These are phyloP conservation scores for Eupeodes corollae DNA, from an alignment of 1,140 invertebrate species.

Conservation along the genomic window DNA sequence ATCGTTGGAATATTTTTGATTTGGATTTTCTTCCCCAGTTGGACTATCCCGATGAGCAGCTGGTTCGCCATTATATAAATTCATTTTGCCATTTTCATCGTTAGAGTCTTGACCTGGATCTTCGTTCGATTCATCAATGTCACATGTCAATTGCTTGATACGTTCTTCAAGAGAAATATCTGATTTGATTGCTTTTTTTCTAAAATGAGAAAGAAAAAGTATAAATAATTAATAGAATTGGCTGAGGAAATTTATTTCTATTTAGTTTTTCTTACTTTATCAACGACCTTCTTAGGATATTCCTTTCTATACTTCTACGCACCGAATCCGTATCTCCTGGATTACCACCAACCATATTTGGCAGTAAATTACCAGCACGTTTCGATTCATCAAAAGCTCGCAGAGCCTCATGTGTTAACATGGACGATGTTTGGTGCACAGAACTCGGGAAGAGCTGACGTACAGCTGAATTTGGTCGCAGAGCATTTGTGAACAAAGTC, in stretches of 20 bases:
- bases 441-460: constrained; percentile 55
- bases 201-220: constrained; percentile 4
- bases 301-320: constrained; percentile 57
- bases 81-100: constrained; percentile 13
- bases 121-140: constrained; percentile 50
- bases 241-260: background rate
- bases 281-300: constrained; percentile 55
- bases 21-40: constrained; percentile 40
- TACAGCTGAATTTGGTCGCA: constrained; percentile 55
- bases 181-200: constrained; percentile 43
- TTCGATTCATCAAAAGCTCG: constrained; percentile 54
- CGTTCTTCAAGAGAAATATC: constrained; percentile 63
- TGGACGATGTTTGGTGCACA: constrained; percentile 46
- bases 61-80: background rate
- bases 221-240: background rate
- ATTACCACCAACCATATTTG: constrained; percentile 35
- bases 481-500: constrained; percentile 33
- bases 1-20: constrained; percentile 35
- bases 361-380: constrained; percentile 41
- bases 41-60: constrained; percentile 40
- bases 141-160: constrained; percentile 68
- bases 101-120: constrained; percentile 23
- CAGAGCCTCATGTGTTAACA: constrained; percentile 52
- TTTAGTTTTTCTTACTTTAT: constrained; percentile 45
- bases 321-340: constrained; percentile 45